These are phyloP conservation scores for Umimayanthus kanabou DNA, from an alignment of 92 coral and sea anemone species.

Conservation along the genomic window DNA sequence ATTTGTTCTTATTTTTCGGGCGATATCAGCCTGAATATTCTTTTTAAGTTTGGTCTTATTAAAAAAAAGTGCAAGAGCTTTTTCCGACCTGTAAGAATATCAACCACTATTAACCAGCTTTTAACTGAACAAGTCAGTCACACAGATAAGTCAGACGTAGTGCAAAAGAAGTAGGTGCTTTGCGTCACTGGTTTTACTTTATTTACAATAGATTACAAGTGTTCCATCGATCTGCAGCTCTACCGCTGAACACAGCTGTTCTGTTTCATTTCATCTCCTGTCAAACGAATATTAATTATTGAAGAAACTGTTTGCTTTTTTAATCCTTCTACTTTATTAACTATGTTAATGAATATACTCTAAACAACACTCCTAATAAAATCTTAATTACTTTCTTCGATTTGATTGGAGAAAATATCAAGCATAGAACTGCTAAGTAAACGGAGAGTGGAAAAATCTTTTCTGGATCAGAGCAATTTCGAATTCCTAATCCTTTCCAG, in stretches of 20 bases:
- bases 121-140: too few species aligned
- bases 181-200: neutral
- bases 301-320: conserved; percentile 15
- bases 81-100: too few species aligned
- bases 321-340: conserved; percentile 30
- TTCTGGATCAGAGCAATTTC: conserved; percentile 9
- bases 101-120: too few species aligned
- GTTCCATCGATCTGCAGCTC: neutral
- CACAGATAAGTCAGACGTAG: too few species aligned
- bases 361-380: conserved; percentile 24
- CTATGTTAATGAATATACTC: conserved; percentile 31
- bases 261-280: neutral
- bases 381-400: conserved; percentile 24
- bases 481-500: neutral
- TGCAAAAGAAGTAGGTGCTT: neutral
- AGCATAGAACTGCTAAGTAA: conserved; percentile 20
- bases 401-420: conserved; percentile 40
- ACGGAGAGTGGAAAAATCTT: neutral
- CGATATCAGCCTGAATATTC: too few species aligned
- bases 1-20: too few species aligned
- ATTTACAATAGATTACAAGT: neutral
- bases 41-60: too few species aligned
- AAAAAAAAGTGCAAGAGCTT: too few species aligned
- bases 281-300: conserved; percentile 1
- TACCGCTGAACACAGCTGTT: neutral